A percentile compares a stretch with the other conserved stretches of the same genome.
These are phyloP conservation scores for Parasteatoda lunata DNA, from an alignment of 2,888 invertebrate species.

Conservation along the genomic window DNA sequence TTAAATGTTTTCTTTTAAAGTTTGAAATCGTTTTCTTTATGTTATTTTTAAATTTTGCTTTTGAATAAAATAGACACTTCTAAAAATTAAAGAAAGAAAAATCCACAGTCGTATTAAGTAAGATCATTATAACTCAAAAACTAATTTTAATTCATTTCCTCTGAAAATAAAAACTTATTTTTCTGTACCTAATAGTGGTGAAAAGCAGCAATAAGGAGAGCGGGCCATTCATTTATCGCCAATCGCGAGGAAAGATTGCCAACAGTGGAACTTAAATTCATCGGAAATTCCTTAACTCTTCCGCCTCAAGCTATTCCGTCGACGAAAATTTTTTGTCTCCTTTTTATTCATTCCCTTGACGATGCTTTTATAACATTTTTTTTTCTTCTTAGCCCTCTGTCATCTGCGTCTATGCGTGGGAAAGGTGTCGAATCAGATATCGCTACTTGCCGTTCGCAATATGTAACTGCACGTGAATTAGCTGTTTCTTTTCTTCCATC, in stretches of 20 bases:
- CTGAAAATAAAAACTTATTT: background rate
- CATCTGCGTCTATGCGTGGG: slow-evolving; percentile 49
- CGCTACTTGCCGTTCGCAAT: background rate
- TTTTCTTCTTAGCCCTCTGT: slow-evolving; percentile 21
- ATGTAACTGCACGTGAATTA: slow-evolving; percentile 29
- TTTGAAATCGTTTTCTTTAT: no score
- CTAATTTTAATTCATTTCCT: background rate
- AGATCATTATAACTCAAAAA: background rate
- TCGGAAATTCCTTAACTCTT: slow-evolving; percentile 49
- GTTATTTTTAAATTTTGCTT: no score
- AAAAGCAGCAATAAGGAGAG: slow-evolving; percentile 15
- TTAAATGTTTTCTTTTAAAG: no score
- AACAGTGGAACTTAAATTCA: background rate
- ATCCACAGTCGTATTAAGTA: no score
- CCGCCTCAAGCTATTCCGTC: slow-evolving; percentile 25
- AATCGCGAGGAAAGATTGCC: background rate
- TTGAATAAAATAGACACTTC: no score
- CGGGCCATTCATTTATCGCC: background rate
- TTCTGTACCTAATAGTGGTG: background rate
- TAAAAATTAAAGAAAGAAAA: no score
- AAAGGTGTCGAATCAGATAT: slow-evolving; percentile 57
- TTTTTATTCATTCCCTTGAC: background rate
- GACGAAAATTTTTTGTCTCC: background rate
- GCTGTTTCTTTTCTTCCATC: slow-evolving; percentile 14
- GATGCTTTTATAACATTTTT: slow-evolving; percentile 17